Conservation (phyloP, 2,888 invertebrate species). For the Pinctada fucata region DNA sequence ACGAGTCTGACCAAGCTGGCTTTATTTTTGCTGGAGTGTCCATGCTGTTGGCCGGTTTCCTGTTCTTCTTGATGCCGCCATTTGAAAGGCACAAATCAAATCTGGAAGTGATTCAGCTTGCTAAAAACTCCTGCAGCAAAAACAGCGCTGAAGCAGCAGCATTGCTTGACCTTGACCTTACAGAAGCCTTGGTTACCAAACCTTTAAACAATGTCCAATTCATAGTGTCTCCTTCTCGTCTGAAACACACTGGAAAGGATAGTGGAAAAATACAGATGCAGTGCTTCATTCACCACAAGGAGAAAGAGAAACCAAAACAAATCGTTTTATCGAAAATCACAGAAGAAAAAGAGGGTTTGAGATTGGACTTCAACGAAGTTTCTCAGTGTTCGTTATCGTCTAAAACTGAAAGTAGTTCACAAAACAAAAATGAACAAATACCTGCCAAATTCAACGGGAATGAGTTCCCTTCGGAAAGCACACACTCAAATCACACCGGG, state of each 20-base stretch:
- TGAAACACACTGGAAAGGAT: slow-evolving; percentile 60
- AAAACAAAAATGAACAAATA: slow-evolving; percentile 15
- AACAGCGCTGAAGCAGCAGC: slow-evolving; percentile 70
- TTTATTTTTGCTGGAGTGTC: slow-evolving; percentile 69
- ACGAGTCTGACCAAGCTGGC: slow-evolving; percentile 55
- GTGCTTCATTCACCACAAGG: slow-evolving; percentile 67
- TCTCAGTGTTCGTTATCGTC: slow-evolving; percentile 43
- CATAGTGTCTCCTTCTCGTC: slow-evolving; percentile 60
- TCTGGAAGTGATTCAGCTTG: slow-evolving; percentile 70
- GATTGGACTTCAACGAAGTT: slow-evolving; percentile 62
- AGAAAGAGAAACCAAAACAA: slow-evolving; percentile 66
- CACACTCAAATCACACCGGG: slow-evolving; percentile 64
- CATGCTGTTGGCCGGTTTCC: slow-evolving; percentile 67
- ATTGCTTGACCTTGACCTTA: slow-evolving; percentile 68
- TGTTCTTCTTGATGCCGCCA: slow-evolving; percentile 71
- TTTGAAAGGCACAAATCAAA: slow-evolving; percentile 71
- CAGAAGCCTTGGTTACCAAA: slow-evolving; percentile 65
- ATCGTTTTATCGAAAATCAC: slow-evolving; percentile 68
- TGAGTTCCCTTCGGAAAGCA: slow-evolving; percentile 63
- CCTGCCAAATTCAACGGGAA: slow-evolving; percentile 11
- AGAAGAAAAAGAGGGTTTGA: slow-evolving; percentile 66
- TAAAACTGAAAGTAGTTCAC: slow-evolving; percentile 26
- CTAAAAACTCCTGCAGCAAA: slow-evolving; percentile 63
- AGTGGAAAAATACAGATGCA: slow-evolving; percentile 65
- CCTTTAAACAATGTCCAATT: slow-evolving; percentile 66